Percentiles rank a stretch among this genome's conserved stretches.
Conservation (phyloP, 2,113 vertebrate genomes). For the Aldabrachelys gigantea region DNA sequence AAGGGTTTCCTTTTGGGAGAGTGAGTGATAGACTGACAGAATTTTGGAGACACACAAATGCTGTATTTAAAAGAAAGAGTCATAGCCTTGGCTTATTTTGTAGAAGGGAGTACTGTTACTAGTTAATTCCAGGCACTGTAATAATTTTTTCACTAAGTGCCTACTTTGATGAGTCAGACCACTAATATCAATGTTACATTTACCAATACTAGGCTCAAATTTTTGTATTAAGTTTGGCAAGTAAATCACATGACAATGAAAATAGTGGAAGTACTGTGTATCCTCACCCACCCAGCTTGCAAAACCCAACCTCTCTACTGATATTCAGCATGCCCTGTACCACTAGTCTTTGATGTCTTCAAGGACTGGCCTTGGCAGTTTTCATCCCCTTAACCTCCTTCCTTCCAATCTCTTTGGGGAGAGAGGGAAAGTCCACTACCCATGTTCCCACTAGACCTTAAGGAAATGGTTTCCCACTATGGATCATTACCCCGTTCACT, state of each 20-base stretch:
- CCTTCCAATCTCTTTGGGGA: background rate
- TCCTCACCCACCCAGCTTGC: background rate
- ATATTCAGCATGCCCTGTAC: background rate
- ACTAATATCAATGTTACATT: background rate
- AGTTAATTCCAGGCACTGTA: background rate
- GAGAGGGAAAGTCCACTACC: background rate
- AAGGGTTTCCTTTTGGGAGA: background rate
- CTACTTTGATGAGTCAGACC: background rate
- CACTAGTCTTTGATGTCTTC: background rate
- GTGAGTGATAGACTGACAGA: background rate
- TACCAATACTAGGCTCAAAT: background rate
- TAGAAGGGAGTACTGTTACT: background rate
- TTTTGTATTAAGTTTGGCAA: background rate
- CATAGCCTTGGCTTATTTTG: background rate
- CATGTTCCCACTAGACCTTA: background rate
- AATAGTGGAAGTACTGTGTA: background rate
- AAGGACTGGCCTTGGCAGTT: background rate
- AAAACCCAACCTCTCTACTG: background rate
- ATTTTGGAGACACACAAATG: background rate
- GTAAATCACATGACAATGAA: background rate
- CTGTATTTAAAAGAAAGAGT: background rate
- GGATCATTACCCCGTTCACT: background rate
- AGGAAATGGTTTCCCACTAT: background rate
- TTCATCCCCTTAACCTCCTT: background rate
- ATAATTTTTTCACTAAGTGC: background rate